Conservation (phyloP, 2,888 invertebrate genomes). For the Drosophila silvestris region DNA sequence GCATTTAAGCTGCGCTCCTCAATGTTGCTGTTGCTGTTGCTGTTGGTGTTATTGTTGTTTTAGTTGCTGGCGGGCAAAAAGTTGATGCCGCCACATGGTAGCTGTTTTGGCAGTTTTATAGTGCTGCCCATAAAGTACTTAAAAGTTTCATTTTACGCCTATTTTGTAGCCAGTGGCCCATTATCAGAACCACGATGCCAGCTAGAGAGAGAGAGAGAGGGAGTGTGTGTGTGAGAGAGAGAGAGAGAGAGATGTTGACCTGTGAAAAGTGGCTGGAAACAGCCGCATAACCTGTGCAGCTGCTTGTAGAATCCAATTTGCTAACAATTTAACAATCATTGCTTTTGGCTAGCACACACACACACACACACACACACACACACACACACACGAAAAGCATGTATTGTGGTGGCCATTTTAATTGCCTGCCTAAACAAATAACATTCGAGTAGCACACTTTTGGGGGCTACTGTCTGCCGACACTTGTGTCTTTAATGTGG, state of each 20-base stretch:
- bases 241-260: constrained; percentile 42
- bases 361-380: constrained; percentile 7
- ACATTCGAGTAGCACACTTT: constrained; percentile 70
- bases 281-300: constrained; percentile 45
- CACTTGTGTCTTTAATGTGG: constrained; percentile 45
- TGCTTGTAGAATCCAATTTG: constrained; percentile 71
- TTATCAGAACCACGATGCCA: constrained; percentile 56
- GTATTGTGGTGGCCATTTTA: constrained; percentile 68
- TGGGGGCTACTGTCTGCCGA: constrained; percentile 20
- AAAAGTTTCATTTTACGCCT: constrained; percentile 83
- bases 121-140: constrained; percentile 81
- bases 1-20: constrained; percentile 43
- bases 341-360: constrained; percentile 48
- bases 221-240: not conserved
- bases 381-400: not conserved
- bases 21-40: constrained; percentile 16
- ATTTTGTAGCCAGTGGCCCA: constrained; percentile 74
- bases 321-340: constrained; percentile 80
- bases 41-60: constrained; percentile 44
- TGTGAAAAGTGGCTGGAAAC: constrained; percentile 24
- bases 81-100: constrained; percentile 74
- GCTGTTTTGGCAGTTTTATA: constrained; percentile 78
- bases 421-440: constrained; percentile 80
- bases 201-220: constrained; percentile 5
- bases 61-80: constrained; percentile 63